Percentiles rank a stretch among this genome's conserved stretches.
Evolutionary conservation across 2,888 invertebrate species (phyloP).

Genomic region (Melieria picta): DNA sequence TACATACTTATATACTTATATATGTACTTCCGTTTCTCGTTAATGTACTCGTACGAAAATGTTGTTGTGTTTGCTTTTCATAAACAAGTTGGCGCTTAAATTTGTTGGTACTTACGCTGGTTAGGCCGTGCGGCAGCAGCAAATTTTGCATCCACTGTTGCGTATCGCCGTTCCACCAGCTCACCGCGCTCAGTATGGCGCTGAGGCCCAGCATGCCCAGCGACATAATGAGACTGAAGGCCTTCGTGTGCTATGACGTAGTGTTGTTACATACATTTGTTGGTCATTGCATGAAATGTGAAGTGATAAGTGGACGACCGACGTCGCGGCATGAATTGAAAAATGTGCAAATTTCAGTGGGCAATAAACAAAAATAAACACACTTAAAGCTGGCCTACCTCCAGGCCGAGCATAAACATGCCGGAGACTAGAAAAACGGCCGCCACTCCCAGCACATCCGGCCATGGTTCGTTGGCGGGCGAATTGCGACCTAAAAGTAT

Average conservation of each 20-base stretch:
- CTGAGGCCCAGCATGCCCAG: conserved; percentile 63
- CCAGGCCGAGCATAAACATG: conserved; percentile 71
- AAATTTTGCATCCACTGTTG: conserved; percentile 60
- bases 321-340: background rate
- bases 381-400: conserved; percentile 62
- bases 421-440: conserved; percentile 69
- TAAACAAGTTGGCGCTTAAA: background rate
- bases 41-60: no score
- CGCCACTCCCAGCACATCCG: conserved; percentile 70
- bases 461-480: conserved; percentile 69
- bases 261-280: background rate
- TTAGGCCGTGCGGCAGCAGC: conserved; percentile 63
- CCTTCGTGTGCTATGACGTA: conserved; percentile 59
- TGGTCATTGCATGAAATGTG: background rate
- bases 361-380: conserved; percentile 11
- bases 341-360: background rate
- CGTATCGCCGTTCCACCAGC: conserved; percentile 59
- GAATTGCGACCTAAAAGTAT: conserved; percentile 63
- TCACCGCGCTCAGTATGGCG: conserved; percentile 61
- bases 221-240: conserved; percentile 64
- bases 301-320: background rate
- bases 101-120: conserved; percentile 54
- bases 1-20: no score
- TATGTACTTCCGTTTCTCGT: no score
- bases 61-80: no score